Evolutionary conservation across 2,797 vertebrate genomes (phyloP), one percentile per base, ranked within the genome.

Genomic region (Danio jaintianensis): DNA sequence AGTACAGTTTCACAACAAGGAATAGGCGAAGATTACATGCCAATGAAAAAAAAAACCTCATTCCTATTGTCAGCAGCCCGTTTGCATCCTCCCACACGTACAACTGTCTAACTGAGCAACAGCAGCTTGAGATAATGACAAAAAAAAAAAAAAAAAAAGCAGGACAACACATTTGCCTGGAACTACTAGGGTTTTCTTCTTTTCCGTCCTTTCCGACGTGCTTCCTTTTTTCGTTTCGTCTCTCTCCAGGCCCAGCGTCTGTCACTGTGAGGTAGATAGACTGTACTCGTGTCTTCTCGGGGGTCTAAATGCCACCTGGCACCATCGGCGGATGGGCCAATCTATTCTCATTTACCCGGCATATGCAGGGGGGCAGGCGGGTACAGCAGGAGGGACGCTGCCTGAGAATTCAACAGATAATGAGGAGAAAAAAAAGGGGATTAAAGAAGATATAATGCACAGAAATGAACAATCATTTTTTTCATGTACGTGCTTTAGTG

Each of bases 211-310:
- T 45, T 66, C 58, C 36, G n/a, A 75, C 56, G 48, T 36, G 47
- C 36, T 83, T 78, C 87, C 82, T 85, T 85, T 87, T 84, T 80
- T 75, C 87, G 88, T 87, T 89, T 90, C 86, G 85, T 78, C 62
- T 84, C 78, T 81, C 80, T 82, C 62, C 64, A 69, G 48, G 61
- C 76, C 78, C 20, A 71, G 70, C 64, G 67, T 72, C 67, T 68
- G 70, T 82, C 71, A 82, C 67, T 75, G 71, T 77, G 56, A 69
- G 72, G 75, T 69, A 79, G 50, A 81, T 76, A 80, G 83, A 74
- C 75, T 69, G 61, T 81, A 74, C 80, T 82, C 58, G 11, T 66
- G 53, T 84, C 71, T 82, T 84, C 80, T 78, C 16, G 68, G 75
- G 82, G 82, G 78, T 76, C 84, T 77, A 77, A 81, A 83, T 79